Percentiles rank a stretch among this genome's conserved stretches.
phyloP scores from a whole-genome alignment of 2,113 vertebrate genomes.

The Scartelaos histophorus region DNA sequence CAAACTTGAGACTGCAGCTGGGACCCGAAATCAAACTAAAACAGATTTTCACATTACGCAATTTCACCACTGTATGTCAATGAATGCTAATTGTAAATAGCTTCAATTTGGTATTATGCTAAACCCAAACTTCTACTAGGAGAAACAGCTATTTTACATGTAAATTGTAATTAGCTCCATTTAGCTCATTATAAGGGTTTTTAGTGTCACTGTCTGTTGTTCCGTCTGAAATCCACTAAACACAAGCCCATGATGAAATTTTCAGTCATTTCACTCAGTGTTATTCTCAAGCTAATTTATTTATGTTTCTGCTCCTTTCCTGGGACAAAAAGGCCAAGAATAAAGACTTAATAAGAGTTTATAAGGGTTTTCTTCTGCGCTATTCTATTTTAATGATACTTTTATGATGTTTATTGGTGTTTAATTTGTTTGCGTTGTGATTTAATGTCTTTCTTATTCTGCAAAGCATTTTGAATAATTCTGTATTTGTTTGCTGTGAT shows the following conservation, averaged over 20 bases:
- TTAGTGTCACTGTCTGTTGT: slow-evolving; percentile 28
- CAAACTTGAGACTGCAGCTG: background rate
- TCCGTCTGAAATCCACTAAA: slow-evolving; percentile 37
- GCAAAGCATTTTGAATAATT: too few species aligned
- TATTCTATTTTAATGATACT: too few species aligned
- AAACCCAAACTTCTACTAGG: background rate
- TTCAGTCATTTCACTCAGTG: slow-evolving; percentile 55
- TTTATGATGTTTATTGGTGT: too few species aligned
- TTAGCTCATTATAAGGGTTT: background rate
- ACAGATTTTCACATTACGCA: background rate
- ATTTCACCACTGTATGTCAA: background rate
- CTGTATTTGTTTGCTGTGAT: too few species aligned
- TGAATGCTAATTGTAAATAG: background rate
- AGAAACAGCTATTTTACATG: background rate
- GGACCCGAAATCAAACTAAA: background rate
- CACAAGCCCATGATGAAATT: slow-evolving; percentile 61
- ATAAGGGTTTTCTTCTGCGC: too few species aligned
- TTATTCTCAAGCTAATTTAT: slow-evolving; percentile 66
- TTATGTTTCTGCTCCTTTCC: slow-evolving; percentile 51
- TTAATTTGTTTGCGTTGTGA: too few species aligned
- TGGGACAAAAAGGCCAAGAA: slow-evolving; percentile 29
- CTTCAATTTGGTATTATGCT: background rate
- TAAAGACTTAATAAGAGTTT: slow-evolving; percentile 19
- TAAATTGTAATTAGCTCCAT: slow-evolving; percentile 3
- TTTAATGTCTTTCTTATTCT: too few species aligned